These are phyloP conservation scores for Amazona vittata DNA, from an alignment of 2,113 vertebrate genomes.

Conservation along the genomic window DNA sequence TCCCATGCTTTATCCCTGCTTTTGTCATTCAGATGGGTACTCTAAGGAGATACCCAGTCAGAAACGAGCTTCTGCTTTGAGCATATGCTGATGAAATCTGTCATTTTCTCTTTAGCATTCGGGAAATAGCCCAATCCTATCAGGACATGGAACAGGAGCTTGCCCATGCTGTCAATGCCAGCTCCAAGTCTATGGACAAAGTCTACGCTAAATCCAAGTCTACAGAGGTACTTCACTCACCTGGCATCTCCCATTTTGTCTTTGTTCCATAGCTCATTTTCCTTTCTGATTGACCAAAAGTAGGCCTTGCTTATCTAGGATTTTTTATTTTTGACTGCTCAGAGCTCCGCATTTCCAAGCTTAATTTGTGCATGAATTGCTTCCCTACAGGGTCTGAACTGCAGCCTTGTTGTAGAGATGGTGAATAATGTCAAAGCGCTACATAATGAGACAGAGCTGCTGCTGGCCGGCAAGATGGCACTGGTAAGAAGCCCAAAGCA, in stretches of 20 bases:
- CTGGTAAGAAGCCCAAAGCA: slow-evolving; percentile 80
- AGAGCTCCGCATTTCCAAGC: neutral
- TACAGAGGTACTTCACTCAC: slow-evolving; percentile 77
- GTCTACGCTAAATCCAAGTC: slow-evolving; percentile 89
- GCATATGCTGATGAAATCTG: neutral
- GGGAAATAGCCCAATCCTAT: slow-evolving; percentile 90
- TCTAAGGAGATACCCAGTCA: neutral
- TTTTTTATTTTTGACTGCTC: neutral
- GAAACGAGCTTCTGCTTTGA: neutral
- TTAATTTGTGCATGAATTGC: neutral
- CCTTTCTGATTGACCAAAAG: neutral
- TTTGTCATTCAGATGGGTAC: neutral
- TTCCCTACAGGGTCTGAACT: slow-evolving; percentile 82
- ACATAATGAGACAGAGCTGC: slow-evolving; percentile 92
- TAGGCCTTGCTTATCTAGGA: neutral
- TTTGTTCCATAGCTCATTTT: neutral
- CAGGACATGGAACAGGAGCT: slow-evolving; percentile 94
- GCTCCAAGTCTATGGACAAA: slow-evolving; percentile 94
- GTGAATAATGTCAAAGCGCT: slow-evolving; percentile 90
- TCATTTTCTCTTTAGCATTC: slow-evolving; percentile 80
- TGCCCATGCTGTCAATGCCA: slow-evolving; percentile 96
- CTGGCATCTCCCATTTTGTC: neutral
- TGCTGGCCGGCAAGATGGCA: slow-evolving; percentile 90
- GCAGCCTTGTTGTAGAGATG: slow-evolving; percentile 88
- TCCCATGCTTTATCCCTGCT: neutral